Base-by-base conservation (phyloP, 2,113 vertebrate species). In the Pimephales promelas region DNA sequence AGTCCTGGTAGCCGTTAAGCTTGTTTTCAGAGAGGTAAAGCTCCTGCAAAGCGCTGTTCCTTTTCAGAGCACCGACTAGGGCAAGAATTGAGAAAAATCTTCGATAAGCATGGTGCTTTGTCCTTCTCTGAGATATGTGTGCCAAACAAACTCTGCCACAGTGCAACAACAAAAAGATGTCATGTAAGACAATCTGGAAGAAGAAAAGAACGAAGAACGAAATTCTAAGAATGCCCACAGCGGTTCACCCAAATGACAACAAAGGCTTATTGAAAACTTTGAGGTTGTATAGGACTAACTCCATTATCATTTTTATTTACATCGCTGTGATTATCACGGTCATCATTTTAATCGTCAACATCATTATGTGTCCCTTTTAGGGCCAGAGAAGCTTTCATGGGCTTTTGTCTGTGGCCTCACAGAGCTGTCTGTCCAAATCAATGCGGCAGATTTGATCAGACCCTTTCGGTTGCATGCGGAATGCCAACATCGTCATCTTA, bases 401-500 rank as follows among this genome's bases (percentile, higher is more conserved):
- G 83, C 73, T 81, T 73, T 86, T 86, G 88, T 90, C 83, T 89
- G 76, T 81, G 78, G 73, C 82, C 87, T 83, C 61, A 62, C 87
- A 89, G 64, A 83, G 80, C 54, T 82, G 82, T 68, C 72, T 83
- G 87, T 83, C 62, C 72, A 81, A 88, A 93, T 94, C 91, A 85
- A 93, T 93, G 89, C 77, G 2, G 66, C 88, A 92, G 91, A 94
- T 94, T 92, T 93, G 92, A 94, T 94, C 91, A 90, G 90, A 88
- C 87, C 90, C 86, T 87, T 86, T 83, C 83, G 92, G 89, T 92
- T 92, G 90, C 91, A 90, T 89, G 93, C 83, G 89, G 92, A 93
- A 93, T 92, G 90, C 90, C 93, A 94, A 94, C 93, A 92, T 91
- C 91, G 91, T 92, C 91, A 94, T 94, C 93, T 94, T 87, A 85